Evolutionary conservation across 1,140 invertebrate species (phyloP).

Genomic region (Laupala kohalensis): DNA sequence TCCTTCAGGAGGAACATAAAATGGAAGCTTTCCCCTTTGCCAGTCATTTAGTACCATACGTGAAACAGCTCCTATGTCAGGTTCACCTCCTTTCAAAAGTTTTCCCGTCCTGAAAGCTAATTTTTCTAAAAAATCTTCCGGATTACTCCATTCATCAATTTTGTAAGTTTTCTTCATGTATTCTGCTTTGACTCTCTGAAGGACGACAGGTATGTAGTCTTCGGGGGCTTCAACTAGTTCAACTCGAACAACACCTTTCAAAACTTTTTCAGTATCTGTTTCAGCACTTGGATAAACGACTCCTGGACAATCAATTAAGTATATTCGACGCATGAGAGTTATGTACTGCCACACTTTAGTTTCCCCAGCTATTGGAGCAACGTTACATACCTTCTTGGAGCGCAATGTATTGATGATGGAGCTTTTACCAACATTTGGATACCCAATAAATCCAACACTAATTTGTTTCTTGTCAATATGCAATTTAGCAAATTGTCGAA

Average conservation of each 20-base stretch:
- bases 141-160: slow-evolving; percentile 61
- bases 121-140: slow-evolving; percentile 86
- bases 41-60: slow-evolving; percentile 98
- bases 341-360: slow-evolving; percentile 99
- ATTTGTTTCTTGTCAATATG: slow-evolving; percentile 96
- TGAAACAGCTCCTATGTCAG: slow-evolving; percentile 75
- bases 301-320: slow-evolving; percentile 97
- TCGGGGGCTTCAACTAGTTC: slow-evolving; percentile 90
- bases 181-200: slow-evolving; percentile 78
- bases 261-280: slow-evolving; percentile 84
- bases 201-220: slow-evolving; percentile 79
- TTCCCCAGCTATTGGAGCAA: slow-evolving; percentile 97
- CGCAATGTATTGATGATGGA: slow-evolving; percentile 94
- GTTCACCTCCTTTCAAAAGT: slow-evolving; percentile 90
- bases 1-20: slow-evolving; percentile 74
- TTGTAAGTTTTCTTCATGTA: slow-evolving; percentile 89
- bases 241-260: slow-evolving; percentile 90
- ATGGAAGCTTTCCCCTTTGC: slow-evolving; percentile 94
- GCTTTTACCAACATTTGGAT: slow-evolving; percentile 98
- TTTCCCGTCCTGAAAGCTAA: slow-evolving; percentile 75
- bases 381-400: slow-evolving; percentile 93
- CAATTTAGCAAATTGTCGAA: slow-evolving; percentile 92
- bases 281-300: slow-evolving; percentile 92
- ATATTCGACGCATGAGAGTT: slow-evolving; percentile 93
- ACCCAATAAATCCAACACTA: slow-evolving; percentile 97